These are phyloP conservation scores for Ophion ellenae DNA, from an alignment of 2,888 invertebrate genomes.

Conservation along the genomic window DNA sequence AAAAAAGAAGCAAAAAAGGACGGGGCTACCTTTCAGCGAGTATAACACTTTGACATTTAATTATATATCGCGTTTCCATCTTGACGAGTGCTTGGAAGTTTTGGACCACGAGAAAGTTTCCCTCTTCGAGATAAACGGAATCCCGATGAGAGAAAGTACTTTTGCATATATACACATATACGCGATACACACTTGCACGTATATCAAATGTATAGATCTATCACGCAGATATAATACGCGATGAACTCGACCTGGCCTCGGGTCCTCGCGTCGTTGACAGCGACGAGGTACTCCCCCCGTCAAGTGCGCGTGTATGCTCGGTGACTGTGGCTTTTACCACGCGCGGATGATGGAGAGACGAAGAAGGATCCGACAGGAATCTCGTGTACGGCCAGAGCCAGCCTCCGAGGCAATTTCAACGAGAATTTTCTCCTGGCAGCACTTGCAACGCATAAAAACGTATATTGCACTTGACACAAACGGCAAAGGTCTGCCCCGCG, in stretches of 20 bases:
- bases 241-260: conserved; percentile 52
- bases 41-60: conserved; percentile 34
- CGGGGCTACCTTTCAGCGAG: background rate
- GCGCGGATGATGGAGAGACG: conserved; percentile 23
- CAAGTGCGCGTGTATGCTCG: conserved; percentile 16
- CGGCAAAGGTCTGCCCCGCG: background rate
- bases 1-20: background rate
- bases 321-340: conserved; percentile 27
- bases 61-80: conserved; percentile 20
- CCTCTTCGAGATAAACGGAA: conserved; percentile 36
- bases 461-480: conserved; percentile 40
- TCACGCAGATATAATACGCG: conserved; percentile 28
- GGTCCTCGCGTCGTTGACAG: conserved; percentile 51
- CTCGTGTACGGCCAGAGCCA: conserved; percentile 18
- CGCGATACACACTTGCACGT: background rate
- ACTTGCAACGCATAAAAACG: conserved; percentile 23
- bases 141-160: conserved; percentile 57
- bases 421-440: conserved; percentile 20
- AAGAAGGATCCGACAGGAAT: conserved; percentile 38
- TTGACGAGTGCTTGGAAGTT: conserved; percentile 2
- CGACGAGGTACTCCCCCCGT: conserved; percentile 17
- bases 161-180: conserved; percentile 3
- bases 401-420: conserved; percentile 22
- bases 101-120: conserved; percentile 42
- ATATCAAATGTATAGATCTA: conserved; percentile 1